A percentile compares a stretch with the other conserved stretches of the same genome.
Conservation (phyloP, 1,140 invertebrate species). For the Prorops nasuta region DNA sequence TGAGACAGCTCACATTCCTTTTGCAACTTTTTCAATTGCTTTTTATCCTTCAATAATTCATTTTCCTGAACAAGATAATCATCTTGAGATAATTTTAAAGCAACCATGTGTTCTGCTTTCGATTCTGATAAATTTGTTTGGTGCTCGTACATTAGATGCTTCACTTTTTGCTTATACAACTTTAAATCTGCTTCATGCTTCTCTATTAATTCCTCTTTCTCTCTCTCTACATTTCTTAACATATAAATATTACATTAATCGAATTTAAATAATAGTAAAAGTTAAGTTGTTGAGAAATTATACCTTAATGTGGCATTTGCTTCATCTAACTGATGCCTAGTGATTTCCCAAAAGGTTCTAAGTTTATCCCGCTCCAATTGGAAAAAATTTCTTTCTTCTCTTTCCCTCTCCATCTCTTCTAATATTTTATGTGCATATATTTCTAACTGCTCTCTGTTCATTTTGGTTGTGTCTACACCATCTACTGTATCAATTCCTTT, state of each 20-base stretch:
- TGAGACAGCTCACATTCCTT: slow-evolving; percentile 71
- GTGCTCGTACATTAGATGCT: slow-evolving; percentile 89
- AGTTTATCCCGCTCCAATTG: slow-evolving; percentile 94
- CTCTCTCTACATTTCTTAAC: slow-evolving; percentile 77
- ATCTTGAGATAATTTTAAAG: slow-evolving; percentile 73
- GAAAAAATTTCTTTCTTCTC: slow-evolving; percentile 93
- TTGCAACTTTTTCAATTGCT: slow-evolving; percentile 69
- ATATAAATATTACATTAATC: not conserved
- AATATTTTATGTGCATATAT: slow-evolving; percentile 83
- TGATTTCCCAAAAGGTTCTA: slow-evolving; percentile 92
- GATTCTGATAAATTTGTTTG: slow-evolving; percentile 78
- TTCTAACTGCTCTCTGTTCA: slow-evolving; percentile 91
- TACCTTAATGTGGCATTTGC: slow-evolving; percentile 68
- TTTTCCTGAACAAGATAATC: slow-evolving; percentile 73
- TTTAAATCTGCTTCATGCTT: slow-evolving; percentile 84
- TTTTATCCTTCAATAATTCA: slow-evolving; percentile 77
- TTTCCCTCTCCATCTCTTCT: slow-evolving; percentile 88
- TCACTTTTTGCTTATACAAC: slow-evolving; percentile 89
- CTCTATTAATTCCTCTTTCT: slow-evolving; percentile 83
- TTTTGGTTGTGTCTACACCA: slow-evolving; percentile 87
- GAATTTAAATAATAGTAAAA: slow-evolving; percentile 11
- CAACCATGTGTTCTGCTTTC: slow-evolving; percentile 74
- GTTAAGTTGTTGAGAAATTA: not conserved
- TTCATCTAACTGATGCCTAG: slow-evolving; percentile 80
- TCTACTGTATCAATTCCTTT: slow-evolving; percentile 60